Evolutionary conservation across 2,113 vertebrate genomes (phyloP), one percentile per base, ranked within the genome.

Genomic region (Tetraodon nigroviridis): DNA sequence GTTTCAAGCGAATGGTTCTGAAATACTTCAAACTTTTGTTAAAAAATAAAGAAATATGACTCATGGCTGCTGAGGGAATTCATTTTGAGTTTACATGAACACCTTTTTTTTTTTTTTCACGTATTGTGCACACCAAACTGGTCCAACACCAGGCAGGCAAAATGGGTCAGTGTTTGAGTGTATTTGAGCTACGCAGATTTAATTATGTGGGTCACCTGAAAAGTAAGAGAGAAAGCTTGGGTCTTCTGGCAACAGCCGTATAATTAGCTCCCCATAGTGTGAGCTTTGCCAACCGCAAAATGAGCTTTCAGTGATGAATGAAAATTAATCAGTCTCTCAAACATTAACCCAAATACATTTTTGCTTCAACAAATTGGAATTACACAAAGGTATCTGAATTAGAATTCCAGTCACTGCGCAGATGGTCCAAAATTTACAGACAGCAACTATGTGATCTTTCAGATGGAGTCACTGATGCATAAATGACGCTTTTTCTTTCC

Each of bases 171-270:
- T 37, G 8, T 37, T 37, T 37, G 32, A 37, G 32, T 15, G 61
- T 55, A 42, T 42, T 37, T 19, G 56, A 74, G 29, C 47, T 61
- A 55, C 42, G 21, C 14, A 50, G 54, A 46, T 55, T 1, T 11
- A 51, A 46, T 57, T 20, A 5, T 61, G 29, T 49, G 40, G 37
- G 22, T 81, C 72, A 57, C 63, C 77, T 88, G 61, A 50, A 54
- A 72, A 53, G 47, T 12, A 58, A 79, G 64, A 51, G n/a, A 14
- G n/a, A 14, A 32, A 29, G 51, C 20, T 52, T 4, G 58, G 24
- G 14, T 59, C 19, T 18, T 69, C 65, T 53, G 21, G 47, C 6
- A n/a, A 22, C 29, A 29, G 20, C n/a, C 19, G 7, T 44, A 55
- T 14, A n/a, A 55, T 50, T 12, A 18, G 21, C 21, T 19, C 5